Conservation (phyloP, 23 tunicate species). For the Halocynthia aurantium region DNA sequence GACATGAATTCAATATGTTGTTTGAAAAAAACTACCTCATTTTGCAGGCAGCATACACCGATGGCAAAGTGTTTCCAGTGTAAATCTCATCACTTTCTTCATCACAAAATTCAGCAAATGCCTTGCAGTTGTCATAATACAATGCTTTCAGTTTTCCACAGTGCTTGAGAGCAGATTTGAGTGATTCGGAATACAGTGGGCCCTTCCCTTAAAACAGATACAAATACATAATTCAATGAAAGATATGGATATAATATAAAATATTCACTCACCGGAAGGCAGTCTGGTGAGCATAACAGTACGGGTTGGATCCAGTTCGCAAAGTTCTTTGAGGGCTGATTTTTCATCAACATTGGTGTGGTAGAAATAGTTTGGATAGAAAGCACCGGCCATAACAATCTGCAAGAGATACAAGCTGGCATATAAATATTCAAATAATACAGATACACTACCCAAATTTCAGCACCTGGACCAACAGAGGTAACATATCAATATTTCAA, state of each 20-base stretch:
- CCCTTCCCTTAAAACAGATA: slow-evolving; percentile 24
- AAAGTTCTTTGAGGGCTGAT: slow-evolving; percentile 43
- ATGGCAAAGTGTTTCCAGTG: slow-evolving; percentile 46
- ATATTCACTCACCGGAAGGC: slow-evolving; percentile 6
- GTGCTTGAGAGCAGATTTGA: slow-evolving; percentile 18
- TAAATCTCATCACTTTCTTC: slow-evolving; percentile 20
- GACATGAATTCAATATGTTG: too few relatives aligned
- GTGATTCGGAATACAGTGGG: slow-evolving; percentile 48
- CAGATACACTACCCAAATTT: too few relatives aligned
- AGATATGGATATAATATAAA: neutral
- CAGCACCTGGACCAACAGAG: too few relatives aligned
- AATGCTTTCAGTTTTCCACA: slow-evolving; percentile 64
- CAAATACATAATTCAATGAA: neutral
- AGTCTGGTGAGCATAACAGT: slow-evolving; percentile 63
- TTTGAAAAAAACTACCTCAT: neutral
- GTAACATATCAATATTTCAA: too few relatives aligned
- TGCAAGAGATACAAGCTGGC: slow-evolving; percentile 12
- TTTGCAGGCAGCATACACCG: slow-evolving; percentile 68
- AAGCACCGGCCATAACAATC: slow-evolving; percentile 73
- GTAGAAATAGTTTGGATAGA: slow-evolving; percentile 79
- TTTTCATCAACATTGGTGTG: slow-evolving; percentile 34
- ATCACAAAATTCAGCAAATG: slow-evolving; percentile 55
- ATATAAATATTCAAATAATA: too few relatives aligned
- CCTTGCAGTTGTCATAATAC: slow-evolving; percentile 69
- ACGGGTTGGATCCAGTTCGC: slow-evolving; percentile 40